These are phyloP conservation scores for Theocolax elegans DNA, from an alignment of 1,140 invertebrate species.

Conservation along the genomic window DNA sequence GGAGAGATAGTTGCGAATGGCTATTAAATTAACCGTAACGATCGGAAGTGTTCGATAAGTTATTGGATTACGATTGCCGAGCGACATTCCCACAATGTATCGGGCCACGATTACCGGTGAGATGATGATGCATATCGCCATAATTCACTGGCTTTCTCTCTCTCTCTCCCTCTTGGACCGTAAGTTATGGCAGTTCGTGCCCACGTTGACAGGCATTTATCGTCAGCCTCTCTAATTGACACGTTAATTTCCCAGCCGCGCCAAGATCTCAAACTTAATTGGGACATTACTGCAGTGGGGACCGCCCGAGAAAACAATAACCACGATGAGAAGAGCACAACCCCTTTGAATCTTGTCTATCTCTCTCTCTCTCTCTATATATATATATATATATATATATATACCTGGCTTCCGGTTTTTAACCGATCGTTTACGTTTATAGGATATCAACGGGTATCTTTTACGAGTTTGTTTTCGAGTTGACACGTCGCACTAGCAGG, in stretches of 20 bases:
- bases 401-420: too few relatives aligned
- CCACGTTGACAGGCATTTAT: conserved; percentile 61
- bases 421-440: too few relatives aligned
- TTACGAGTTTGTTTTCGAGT: too few relatives aligned
- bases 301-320: conserved; percentile 19
- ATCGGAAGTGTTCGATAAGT: conserved; percentile 48
- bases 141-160: conserved; percentile 54
- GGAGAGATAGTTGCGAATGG: not conserved
- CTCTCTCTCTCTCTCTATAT: too few relatives aligned
- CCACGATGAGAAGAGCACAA: too few relatives aligned
- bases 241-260: conserved; percentile 54
- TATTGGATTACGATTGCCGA: conserved; percentile 52
- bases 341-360: too few relatives aligned
- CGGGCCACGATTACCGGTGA: conserved; percentile 44
- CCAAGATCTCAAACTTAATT: conserved; percentile 47
- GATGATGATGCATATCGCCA: conserved; percentile 56
- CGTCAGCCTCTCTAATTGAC: conserved; percentile 58
- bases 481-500: too few relatives aligned
- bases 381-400: too few relatives aligned
- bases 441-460: too few relatives aligned
- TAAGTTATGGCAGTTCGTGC: conserved; percentile 55
- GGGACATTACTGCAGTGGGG: conserved; percentile 37
- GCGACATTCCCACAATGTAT: conserved; percentile 53
- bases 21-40: conserved; percentile 43
- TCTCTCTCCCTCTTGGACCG: conserved; percentile 7